phyloP scores from a whole-genome alignment of 2,888 invertebrate species.

The Protula sp. region DNA sequence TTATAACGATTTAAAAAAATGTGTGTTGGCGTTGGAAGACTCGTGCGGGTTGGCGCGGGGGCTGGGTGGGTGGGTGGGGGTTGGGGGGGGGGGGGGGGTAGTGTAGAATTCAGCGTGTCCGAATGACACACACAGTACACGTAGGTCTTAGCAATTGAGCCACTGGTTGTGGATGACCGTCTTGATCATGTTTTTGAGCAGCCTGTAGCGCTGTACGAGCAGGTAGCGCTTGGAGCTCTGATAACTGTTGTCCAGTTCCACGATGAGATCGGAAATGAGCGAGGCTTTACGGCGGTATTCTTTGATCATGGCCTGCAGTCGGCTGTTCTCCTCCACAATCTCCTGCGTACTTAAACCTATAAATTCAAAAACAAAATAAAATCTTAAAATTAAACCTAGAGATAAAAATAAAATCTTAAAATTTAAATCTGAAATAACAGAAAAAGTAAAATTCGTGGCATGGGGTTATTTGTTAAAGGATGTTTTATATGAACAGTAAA shows the following conservation, averaged over 20 bases:
- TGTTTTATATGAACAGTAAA: too few species aligned
- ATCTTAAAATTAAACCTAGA: background rate
- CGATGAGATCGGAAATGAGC: conserved; percentile 39
- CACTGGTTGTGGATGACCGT: conserved; percentile 20
- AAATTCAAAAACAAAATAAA: conserved; percentile 39
- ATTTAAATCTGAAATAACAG: background rate
- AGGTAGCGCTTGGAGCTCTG: conserved; percentile 39
- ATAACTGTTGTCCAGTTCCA: conserved; percentile 35
- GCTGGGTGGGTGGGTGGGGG: too few species aligned
- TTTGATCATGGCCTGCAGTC: conserved; percentile 76
- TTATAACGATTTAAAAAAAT: too few species aligned
- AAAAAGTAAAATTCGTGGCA: too few species aligned
- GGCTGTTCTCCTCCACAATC: conserved; percentile 87
- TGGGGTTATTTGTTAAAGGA: too few species aligned
- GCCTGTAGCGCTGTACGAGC: conserved; percentile 35
- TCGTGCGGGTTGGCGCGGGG: too few species aligned
- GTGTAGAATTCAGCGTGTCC: too few species aligned
- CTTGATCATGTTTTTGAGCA: conserved; percentile 43
- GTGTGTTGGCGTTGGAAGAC: too few species aligned
- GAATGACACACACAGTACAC: background rate
- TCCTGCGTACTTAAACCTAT: conserved; percentile 91
- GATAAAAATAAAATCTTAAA: background rate
- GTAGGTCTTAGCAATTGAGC: conserved; percentile 6
- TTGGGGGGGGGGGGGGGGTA: too few species aligned
- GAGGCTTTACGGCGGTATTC: conserved; percentile 36